These are phyloP conservation scores for Geodia barretti DNA, from an alignment of 37 sponge, comb jelly and placozoan species.

Conservation along the genomic window DNA sequence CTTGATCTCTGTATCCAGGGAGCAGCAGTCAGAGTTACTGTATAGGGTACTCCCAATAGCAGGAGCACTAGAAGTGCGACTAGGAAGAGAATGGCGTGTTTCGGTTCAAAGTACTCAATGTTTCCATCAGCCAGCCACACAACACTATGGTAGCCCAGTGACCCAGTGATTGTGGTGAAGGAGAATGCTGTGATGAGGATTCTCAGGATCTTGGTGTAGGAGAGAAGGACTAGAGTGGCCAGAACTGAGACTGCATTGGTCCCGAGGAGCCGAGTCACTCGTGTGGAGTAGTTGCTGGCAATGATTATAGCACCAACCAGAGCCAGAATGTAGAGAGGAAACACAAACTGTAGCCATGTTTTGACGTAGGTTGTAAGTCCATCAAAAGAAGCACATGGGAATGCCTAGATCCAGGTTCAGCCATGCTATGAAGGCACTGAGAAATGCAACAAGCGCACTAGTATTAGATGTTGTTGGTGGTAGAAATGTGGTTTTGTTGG, in stretches of 20 bases:
- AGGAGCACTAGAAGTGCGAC: background rate
- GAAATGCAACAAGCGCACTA: too few species aligned
- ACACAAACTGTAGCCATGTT: conserved; percentile 34
- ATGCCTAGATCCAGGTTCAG: conserved; percentile 18
- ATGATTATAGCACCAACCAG: conserved; percentile 1
- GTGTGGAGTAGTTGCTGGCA: background rate
- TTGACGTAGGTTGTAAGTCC: conserved; percentile 7
- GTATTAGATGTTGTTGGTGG: too few species aligned
- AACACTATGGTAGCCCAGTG: background rate
- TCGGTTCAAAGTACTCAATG: background rate
- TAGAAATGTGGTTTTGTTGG: background rate
- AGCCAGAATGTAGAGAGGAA: conserved; percentile 24
- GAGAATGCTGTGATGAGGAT: background rate
- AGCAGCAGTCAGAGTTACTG: background rate
- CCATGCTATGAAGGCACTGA: conserved; percentile 4
- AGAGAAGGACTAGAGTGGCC: conserved; percentile 21
- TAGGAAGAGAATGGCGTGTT: background rate
- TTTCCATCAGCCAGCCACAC: conserved; percentile 13
- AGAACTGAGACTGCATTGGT: conserved; percentile 3
- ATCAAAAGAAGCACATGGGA: conserved; percentile 6
- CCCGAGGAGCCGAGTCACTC: background rate
- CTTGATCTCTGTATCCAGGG: background rate
- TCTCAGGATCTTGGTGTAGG: conserved; percentile 5
- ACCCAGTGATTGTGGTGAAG: background rate
- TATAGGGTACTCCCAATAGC: background rate